Conservation (phyloP, 2,797 vertebrate genomes). For the Danio kyathit region DNA sequence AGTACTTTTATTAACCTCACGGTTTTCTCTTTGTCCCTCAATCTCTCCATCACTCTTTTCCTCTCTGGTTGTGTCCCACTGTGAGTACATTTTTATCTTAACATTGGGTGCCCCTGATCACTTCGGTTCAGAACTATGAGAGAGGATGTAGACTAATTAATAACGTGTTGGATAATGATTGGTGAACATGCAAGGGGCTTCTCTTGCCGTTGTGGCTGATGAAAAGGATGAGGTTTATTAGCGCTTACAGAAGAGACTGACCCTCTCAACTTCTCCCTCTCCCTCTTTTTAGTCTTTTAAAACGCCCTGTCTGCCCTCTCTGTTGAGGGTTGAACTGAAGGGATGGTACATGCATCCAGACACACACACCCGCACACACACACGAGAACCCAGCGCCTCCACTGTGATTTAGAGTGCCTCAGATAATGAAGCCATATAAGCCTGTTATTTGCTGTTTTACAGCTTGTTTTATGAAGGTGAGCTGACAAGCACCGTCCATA, state of each 20-base stretch:
- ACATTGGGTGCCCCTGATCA: constrained; percentile 53
- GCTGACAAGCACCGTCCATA: constrained; percentile 83
- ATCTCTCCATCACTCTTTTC: constrained; percentile 20
- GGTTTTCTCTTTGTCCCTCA: constrained; percentile 5
- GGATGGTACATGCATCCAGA: constrained; percentile 39
- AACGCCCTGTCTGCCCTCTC: constrained; percentile 62
- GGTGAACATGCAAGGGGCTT: constrained; percentile 46
- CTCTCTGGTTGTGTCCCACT: constrained; percentile 43
- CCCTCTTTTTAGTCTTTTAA: constrained; percentile 6
- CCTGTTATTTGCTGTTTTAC: constrained; percentile 83
- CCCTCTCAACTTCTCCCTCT: constrained; percentile 35
- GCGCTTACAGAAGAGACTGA: constrained; percentile 32
- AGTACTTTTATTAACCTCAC: constrained; percentile 56
- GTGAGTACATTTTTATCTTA: constrained; percentile 59
- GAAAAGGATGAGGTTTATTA: constrained; percentile 56
- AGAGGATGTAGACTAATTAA: constrained; percentile 60
- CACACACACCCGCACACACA: constrained; percentile 32
- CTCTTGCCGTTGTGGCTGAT: constrained; percentile 41
- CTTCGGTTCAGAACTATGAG: constrained; percentile 52
- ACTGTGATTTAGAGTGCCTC: constrained; percentile 76
- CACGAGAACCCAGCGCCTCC: constrained; percentile 68
- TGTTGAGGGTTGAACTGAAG: constrained; percentile 26
- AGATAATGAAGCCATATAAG: constrained; percentile 88
- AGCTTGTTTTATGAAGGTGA: constrained; percentile 89
- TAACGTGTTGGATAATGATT: constrained; percentile 59